A percentile compares a stretch with the other conserved stretches of the same genome.
Evolutionary conservation across 2,113 vertebrate species (phyloP).

Genomic region (Hyaena hyaena): DNA sequence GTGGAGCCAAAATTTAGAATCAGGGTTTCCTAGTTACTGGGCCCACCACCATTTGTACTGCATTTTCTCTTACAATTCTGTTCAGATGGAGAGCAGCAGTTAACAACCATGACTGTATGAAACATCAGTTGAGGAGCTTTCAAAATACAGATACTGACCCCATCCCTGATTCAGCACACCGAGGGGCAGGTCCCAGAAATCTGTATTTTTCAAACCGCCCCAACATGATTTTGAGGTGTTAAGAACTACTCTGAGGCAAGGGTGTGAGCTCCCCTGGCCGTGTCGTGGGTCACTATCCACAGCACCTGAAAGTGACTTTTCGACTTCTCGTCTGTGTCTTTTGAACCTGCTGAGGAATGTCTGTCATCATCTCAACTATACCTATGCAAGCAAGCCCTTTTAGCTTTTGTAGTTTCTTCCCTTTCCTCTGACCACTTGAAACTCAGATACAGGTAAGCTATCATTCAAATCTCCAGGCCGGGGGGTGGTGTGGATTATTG

Average conservation of each 20-base stretch:
- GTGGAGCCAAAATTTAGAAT: background rate
- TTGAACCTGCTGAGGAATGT: background rate
- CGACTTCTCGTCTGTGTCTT: background rate
- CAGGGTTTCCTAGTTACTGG: background rate
- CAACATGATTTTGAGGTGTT: background rate
- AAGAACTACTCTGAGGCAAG: background rate
- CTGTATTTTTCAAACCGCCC: slow-evolving; percentile 6
- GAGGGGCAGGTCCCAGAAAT: background rate
- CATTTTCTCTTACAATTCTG: background rate
- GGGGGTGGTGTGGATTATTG: background rate
- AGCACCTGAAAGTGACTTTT: background rate
- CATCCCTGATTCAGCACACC: background rate
- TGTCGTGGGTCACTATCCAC: background rate
- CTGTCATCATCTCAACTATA: background rate
- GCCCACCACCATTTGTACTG: background rate
- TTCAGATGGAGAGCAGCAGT: background rate
- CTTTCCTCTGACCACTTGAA: background rate
- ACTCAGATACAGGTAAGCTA: background rate
- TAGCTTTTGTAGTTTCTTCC: background rate
- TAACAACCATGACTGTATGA: background rate
- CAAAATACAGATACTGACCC: background rate
- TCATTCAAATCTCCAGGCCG: background rate
- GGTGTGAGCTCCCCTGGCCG: background rate
- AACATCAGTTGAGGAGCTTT: slow-evolving; percentile 25
- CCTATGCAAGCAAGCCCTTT: slow-evolving; percentile 5